Base-by-base conservation (phyloP, 2,113 vertebrate genomes). In the Psophia crepitans region DNA sequence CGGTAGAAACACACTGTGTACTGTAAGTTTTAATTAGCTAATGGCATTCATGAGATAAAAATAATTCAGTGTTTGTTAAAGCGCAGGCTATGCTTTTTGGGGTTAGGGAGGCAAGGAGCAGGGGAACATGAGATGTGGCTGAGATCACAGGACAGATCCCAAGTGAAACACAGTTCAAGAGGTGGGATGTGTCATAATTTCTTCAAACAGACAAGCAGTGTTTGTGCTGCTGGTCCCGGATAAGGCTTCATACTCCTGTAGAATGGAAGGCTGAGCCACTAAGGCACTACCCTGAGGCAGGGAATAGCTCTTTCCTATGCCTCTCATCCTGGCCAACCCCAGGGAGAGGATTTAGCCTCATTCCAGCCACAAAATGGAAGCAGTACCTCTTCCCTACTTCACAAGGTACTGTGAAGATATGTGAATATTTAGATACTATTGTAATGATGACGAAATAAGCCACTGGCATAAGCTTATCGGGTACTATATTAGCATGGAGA, bases 361-460 rank as follows among this genome's bases (percentile, higher is more conserved):
- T 78, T 56, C 27, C 48, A 84, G 43, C 12, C 60, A 77, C 35
- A 89, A 15, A 90, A 81, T 44, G 24, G 53, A 22, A 86, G 32
- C 17, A 53, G 48, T 54, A 14, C 14, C 9, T 69, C n/a, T 64
- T 65, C 28, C 14, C 49, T 41, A 71, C 41, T 33, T 71, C 56
- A 35, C 27, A 75, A 81, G 30, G 43, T 89, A 53, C 65, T 82
- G 8, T 69, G 61, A 82, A 91, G 76, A 76, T 33, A 84, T 15
- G n/a, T 60, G 73, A 94, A 68, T 87, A 91, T 89, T 94, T 92
- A 69, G 39, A 43, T 95, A 79, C 69, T 87, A 46, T 84, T 84
- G 77, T 82, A 84, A 73, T 30, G 53, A 74, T 69, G 66, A 79
- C 86, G 65, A 92, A 95, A 94, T 95, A 91, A 90, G 56, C 92